Base-by-base conservation (phyloP, 2,113 vertebrate genomes). In the Chitala chitala region DNA sequence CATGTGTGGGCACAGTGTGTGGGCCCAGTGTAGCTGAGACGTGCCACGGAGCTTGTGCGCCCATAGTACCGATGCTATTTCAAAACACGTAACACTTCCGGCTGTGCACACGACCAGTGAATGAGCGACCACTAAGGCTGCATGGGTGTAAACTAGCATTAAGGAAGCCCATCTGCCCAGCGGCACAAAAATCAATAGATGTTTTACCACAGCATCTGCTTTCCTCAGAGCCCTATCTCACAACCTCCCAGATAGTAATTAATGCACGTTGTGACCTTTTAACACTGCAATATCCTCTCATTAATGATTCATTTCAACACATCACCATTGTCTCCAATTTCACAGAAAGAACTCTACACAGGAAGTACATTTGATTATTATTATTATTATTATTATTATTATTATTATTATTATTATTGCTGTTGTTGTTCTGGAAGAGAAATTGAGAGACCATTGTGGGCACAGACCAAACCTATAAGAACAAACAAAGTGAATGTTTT, bases 241-340 rank as follows among this genome's bases (percentile, higher is more conserved):
- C 53, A 40, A 58, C 51, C 50, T 54, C 53, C 13, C 53, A 72
- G 55, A 75, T 59, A 71, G 55, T 22, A 15, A n/a, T 17, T 33
- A 58, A 29, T 31, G 72, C 73, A 73, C 46, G 36, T 78, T 24
- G 22, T 72, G 54, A 63, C 63, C 55, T 17, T 55, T 36, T 54
- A 72, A 46, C 38, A 31, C 53, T 54, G 75, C 42, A 56, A 68
- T 77, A 56, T 68, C 53, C 44, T n/a, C 26, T 70, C 71, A 44
- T 68, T 44, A 68, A 68, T 68, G 22, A 59, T 72, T 46, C 71
- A 72, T 29, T 15, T 44, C 71, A 44, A 26, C 36, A 59, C 31
- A 22, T 38, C 51, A 5, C 17, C 17, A 17, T 26, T 17, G 44
- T 31, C 22, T 29, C 10, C 68, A 53, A 55, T 10, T 51, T 22